These are phyloP conservation scores for Galaxea fascicularis DNA, from an alignment of 92 coral and sea anemone genomes.

Conservation along the genomic window DNA sequence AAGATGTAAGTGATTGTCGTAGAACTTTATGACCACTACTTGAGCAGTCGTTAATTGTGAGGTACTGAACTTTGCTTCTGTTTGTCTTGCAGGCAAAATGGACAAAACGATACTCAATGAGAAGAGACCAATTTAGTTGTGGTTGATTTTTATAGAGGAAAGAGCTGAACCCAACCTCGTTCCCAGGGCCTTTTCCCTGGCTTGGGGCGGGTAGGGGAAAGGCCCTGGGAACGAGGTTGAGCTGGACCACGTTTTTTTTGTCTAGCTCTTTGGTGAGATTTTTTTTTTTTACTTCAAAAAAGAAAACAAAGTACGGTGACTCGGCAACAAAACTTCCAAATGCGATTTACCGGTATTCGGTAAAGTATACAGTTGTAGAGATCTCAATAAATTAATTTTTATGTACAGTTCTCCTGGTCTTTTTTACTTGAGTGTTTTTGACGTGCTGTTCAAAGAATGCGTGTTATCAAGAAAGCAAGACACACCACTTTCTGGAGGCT, in stretches of 20 bases:
- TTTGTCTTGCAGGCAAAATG: conserved; percentile 20
- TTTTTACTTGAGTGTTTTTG: not conserved
- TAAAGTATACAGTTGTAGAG: conserved; percentile 23
- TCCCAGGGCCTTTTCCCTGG: no score
- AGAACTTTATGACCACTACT: no score
- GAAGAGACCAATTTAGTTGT: conserved; percentile 10
- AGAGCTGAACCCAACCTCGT: no score
- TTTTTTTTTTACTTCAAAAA: not conserved
- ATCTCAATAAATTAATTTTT: conserved; percentile 14
- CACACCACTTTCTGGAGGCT: not conserved
- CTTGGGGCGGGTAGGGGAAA: no score
- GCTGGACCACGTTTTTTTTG: not conserved
- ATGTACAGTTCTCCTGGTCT: not conserved
- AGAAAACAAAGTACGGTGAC: not conserved
- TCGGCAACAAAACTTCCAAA: not conserved
- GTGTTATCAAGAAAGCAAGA: not conserved
- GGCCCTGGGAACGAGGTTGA: no score
- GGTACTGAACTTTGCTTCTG: not conserved
- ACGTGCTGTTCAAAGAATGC: not conserved
- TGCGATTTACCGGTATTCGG: not conserved
- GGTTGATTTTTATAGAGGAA: conserved; percentile 13
- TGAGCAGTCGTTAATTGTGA: no score
- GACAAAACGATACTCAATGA: not conserved
- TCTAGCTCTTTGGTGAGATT: conserved; percentile 13
- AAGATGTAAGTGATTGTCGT: no score